Conservation (phyloP, 1,140 invertebrate genomes). For the Drosophila busckii region DNA sequence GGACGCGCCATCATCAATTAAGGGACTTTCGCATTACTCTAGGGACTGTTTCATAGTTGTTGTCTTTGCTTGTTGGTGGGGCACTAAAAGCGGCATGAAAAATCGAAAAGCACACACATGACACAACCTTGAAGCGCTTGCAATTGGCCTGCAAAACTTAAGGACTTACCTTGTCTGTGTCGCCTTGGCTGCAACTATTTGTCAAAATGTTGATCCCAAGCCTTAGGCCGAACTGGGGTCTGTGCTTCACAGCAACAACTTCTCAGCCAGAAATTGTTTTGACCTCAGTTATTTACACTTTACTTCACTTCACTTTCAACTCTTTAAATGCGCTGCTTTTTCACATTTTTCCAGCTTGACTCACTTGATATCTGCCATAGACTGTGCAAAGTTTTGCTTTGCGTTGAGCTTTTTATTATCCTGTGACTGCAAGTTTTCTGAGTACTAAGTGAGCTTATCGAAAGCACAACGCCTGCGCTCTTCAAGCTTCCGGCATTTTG, state of each 20-base stretch:
- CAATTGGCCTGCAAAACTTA: constrained; percentile 22
- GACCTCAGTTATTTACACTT: neutral
- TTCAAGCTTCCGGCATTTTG: constrained; percentile 49
- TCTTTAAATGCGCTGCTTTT: constrained; percentile 3
- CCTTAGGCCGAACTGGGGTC: too few species aligned
- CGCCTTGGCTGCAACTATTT: too few species aligned
- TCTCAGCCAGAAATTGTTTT: constrained; percentile 7
- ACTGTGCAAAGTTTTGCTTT: constrained; percentile 52
- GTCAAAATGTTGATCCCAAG: too few species aligned
- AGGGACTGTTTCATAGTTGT: constrained; percentile 10
- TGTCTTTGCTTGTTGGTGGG: constrained; percentile 24
- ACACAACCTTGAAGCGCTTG: constrained; percentile 41
- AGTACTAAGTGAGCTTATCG: constrained; percentile 30
- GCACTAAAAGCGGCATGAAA: constrained; percentile 47
- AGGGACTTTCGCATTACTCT: constrained; percentile 6
- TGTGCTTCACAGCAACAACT: too few species aligned
- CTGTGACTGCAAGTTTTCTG: constrained; percentile 7
- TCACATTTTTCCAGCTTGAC: constrained; percentile 11
- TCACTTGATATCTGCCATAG: constrained; percentile 40
- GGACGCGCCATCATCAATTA: constrained; percentile 13
- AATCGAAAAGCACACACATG: constrained; percentile 66
- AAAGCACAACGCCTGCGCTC: constrained; percentile 45
- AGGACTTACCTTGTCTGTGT: constrained; percentile 8
- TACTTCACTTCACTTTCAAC: neutral
- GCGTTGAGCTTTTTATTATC: constrained; percentile 60